phyloP scores from a whole-genome alignment of 1,140 invertebrate genomes.

The fruit fly (Drosophila melanogaster) region DNA sequence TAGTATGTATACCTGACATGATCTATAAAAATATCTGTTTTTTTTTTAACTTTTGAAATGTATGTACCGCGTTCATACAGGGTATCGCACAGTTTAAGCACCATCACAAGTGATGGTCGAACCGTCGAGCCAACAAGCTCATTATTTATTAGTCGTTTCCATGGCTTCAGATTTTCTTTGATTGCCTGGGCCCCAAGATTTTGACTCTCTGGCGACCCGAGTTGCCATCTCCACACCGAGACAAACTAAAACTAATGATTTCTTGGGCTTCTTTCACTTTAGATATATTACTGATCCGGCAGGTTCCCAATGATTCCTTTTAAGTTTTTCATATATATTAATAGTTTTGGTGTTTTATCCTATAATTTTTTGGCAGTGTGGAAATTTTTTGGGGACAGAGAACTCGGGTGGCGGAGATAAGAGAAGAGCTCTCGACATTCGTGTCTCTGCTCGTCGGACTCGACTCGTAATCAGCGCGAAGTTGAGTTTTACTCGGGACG shows the following conservation, averaged over 20 bases:
- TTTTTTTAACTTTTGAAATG: neutral
- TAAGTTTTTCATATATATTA: neutral
- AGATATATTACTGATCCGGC: neutral
- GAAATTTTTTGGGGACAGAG: conserved; percentile 15
- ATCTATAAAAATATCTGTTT: neutral
- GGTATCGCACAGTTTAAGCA: conserved; percentile 6
- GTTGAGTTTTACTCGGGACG: conserved; percentile 14
- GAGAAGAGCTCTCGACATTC: conserved; percentile 22
- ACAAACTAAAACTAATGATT: neutral
- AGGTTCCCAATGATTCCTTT: no score
- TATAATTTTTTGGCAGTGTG: neutral
- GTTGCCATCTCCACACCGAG: conserved; percentile 5
- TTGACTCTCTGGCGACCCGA: conserved; percentile 4
- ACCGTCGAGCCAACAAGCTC: conserved; percentile 25
- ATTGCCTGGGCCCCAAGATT: conserved; percentile 6
- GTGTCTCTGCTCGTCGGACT: conserved; percentile 12
- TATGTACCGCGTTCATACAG: neutral
- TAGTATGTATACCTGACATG: neutral
- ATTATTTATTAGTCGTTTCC: conserved; percentile 42
- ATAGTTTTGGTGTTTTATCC: neutral
- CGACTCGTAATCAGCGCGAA: conserved; percentile 27
- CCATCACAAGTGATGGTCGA: conserved; percentile 6
- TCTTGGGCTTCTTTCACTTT: neutral
- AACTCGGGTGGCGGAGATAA: conserved; percentile 18
- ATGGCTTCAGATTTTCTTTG: conserved; percentile 33